Conservation (phyloP, 2,888 invertebrate genomes). For the Stomorhina lunata region DNA sequence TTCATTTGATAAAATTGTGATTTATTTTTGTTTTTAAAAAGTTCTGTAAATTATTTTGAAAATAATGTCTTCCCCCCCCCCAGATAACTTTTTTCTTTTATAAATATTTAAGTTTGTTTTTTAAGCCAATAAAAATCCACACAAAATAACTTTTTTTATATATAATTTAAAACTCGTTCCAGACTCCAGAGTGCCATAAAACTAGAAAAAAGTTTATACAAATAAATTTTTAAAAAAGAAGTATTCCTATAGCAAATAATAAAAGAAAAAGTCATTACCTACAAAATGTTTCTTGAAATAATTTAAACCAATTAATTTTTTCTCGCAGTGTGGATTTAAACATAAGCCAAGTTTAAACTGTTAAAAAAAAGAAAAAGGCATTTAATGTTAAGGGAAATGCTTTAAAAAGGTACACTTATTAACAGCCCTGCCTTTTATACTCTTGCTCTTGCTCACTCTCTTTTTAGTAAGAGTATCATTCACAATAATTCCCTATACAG, state of each 20-base stretch:
- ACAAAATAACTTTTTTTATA: conserved; percentile 30
- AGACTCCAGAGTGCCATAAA: conserved; percentile 65
- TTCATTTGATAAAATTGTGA: conserved; percentile 52
- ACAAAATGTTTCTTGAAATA: conserved; percentile 60
- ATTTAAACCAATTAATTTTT: conserved; percentile 8
- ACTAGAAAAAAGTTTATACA: conserved; percentile 36
- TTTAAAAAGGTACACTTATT: too few relatives aligned
- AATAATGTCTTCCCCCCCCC: conserved; percentile 42
- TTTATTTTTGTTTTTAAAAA: conserved; percentile 44
- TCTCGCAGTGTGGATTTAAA: conserved; percentile 51
- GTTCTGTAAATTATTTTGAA: conserved; percentile 39
- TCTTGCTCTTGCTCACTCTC: too few relatives aligned
- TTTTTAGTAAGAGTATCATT: too few relatives aligned
- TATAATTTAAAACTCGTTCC: conserved; percentile 45
- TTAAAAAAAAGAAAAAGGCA: conserved; percentile 57
- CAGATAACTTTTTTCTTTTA: conserved; percentile 10
- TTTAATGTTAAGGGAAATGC: too few relatives aligned
- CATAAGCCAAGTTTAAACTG: conserved; percentile 46
- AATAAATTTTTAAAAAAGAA: conserved; percentile 29
- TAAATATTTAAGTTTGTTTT: neutral
- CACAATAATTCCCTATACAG: too few relatives aligned
- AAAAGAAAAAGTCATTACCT: conserved; percentile 63
- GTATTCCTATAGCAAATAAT: conserved; percentile 62
- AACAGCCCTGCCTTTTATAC: too few relatives aligned
- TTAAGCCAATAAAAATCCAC: conserved; percentile 11